A percentile compares a stretch with the other conserved stretches of the same genome.
Conservation (phyloP, 2,113 vertebrate species). For the Catagonus wagneri region DNA sequence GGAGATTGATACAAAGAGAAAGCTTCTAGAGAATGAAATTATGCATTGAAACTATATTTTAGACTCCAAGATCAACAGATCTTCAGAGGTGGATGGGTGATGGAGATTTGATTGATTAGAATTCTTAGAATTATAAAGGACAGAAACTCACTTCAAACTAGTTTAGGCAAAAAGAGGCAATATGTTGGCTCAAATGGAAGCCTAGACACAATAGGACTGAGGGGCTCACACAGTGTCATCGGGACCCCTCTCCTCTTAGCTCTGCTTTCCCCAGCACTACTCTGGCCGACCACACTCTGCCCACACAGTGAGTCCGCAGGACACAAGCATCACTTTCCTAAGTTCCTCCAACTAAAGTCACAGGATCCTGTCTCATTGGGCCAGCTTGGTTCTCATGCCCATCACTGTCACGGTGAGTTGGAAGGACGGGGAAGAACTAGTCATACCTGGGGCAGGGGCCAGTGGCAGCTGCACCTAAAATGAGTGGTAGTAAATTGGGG, state of each 20-base stretch:
- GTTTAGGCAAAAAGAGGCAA: neutral
- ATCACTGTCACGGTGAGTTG: neutral
- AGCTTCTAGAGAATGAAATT: neutral
- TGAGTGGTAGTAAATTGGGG: neutral
- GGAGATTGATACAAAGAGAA: neutral
- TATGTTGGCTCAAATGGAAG: neutral
- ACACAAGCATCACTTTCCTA: neutral
- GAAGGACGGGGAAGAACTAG: neutral
- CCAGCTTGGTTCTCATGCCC: neutral
- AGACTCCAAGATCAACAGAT: neutral
- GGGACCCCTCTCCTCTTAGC: neutral
- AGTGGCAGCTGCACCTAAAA: neutral
- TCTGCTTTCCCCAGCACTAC: neutral
- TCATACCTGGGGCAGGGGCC: neutral
- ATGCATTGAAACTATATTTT: neutral
- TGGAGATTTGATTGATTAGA: neutral
- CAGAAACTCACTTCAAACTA: neutral
- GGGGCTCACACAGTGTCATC: rapidly evolving
- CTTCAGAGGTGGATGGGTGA: neutral
- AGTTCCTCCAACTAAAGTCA: neutral
- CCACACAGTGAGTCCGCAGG: neutral
- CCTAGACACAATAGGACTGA: neutral
- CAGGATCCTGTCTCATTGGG: neutral
- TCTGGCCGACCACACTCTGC: neutral
- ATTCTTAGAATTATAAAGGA: neutral